phyloP scores from a whole-genome alignment of 2,113 vertebrate species.

The Sylvilagus bachmani region DNA sequence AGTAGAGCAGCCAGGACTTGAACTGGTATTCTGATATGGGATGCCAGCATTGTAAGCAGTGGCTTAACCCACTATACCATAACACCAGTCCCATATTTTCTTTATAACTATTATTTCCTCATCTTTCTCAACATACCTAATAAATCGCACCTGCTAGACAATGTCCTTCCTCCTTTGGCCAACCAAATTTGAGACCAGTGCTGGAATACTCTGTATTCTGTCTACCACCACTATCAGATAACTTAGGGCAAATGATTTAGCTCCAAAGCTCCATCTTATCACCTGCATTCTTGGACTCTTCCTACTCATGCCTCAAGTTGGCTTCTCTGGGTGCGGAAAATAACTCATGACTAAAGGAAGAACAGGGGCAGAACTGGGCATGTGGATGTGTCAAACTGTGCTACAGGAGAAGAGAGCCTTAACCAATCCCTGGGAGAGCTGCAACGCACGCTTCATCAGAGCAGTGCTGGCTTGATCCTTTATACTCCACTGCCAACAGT shows the following conservation, averaged over 20 bases:
- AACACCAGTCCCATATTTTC: background rate
- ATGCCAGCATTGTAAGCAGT: too few species aligned
- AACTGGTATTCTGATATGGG: too few species aligned
- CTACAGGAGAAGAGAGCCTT: background rate
- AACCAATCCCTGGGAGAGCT: background rate
- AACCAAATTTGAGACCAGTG: background rate
- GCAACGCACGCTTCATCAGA: background rate
- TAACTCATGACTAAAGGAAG: background rate
- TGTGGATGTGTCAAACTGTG: background rate
- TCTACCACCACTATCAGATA: background rate
- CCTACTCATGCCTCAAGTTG: background rate
- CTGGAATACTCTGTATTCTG: background rate
- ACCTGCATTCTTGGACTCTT: background rate
- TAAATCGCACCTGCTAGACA: background rate
- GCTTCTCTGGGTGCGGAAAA: background rate
- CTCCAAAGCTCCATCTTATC: background rate
- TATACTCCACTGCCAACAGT: background rate
- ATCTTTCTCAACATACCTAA: background rate
- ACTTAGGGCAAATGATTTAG: accelerated
- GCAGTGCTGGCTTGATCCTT: background rate
- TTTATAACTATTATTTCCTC: background rate
- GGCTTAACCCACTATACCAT: too few species aligned
- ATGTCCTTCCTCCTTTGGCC: background rate
- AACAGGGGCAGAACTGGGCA: background rate
- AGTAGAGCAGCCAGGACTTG: too few species aligned